Conservation (phyloP, 2,888 invertebrate species). For the Ophion costatus region DNA sequence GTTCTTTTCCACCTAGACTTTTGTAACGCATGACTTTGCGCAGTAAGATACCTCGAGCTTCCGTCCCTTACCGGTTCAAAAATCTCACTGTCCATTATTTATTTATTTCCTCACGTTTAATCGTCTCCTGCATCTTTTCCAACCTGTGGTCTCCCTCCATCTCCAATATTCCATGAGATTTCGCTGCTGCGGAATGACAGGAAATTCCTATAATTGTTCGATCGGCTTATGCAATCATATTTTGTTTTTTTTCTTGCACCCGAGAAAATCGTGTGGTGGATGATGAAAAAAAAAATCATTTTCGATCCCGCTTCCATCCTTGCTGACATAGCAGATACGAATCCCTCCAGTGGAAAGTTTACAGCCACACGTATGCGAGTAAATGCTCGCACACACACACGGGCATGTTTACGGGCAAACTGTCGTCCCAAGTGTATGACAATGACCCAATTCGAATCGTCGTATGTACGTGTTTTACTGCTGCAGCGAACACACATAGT, state of each 20-base stretch:
- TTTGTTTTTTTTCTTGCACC: conserved; percentile 5
- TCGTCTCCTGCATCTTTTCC: conserved; percentile 7
- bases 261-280: conserved; percentile 12
- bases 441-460: conserved; percentile 64
- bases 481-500: conserved; percentile 44
- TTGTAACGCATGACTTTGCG: too few relatives aligned
- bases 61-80: too few relatives aligned
- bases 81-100: not conserved
- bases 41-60: too few relatives aligned
- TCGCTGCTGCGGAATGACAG: conserved; percentile 70
- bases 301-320: conserved; percentile 13
- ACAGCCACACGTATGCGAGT: conserved; percentile 14
- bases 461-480: conserved; percentile 29
- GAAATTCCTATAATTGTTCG: conserved; percentile 69
- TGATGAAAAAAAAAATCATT: conserved; percentile 26
- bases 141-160: conserved; percentile 31
- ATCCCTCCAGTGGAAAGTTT: conserved; percentile 45
- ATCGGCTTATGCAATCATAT: conserved; percentile 52
- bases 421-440: conserved; percentile 53
- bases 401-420: conserved; percentile 25
- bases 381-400: not conserved
- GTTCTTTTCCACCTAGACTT: too few relatives aligned
- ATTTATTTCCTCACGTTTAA: conserved; percentile 28
- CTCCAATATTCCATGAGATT: conserved; percentile 74
- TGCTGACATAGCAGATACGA: conserved; percentile 51